These are phyloP conservation scores for Arion vulgaris DNA, from an alignment of 1,140 invertebrate genomes.

Conservation along the genomic window DNA sequence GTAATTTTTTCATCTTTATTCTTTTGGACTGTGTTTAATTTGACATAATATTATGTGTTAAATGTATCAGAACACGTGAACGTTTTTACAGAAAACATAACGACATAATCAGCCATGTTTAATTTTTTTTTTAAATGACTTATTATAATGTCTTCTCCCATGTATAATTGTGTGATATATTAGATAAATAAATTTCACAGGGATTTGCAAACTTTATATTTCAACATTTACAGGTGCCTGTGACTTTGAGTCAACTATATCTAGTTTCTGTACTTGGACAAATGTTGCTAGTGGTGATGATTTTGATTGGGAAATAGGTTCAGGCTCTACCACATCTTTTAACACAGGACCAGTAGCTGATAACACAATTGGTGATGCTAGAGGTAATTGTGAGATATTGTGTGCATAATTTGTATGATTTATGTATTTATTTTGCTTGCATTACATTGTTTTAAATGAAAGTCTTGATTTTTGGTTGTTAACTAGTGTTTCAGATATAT, in stretches of 20 bases:
- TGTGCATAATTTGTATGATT: not conserved
- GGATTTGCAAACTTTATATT: no score
- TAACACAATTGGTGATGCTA: constrained; percentile 54
- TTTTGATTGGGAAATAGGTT: constrained; percentile 62
- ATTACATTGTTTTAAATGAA: not conserved
- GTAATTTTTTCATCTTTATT: not conserved
- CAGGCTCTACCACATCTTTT: constrained; percentile 48
- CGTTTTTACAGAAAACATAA: no score
- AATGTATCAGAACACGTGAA: no score
- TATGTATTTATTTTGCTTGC: not conserved
- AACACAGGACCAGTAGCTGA: constrained; percentile 60
- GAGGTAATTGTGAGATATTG: constrained; percentile 37
- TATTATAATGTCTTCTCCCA: no score
- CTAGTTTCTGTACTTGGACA: constrained; percentile 60
- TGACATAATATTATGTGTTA: no score
- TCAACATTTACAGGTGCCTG: no score
- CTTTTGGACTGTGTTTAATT: no score
- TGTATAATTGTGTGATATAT: no score
- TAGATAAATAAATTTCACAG: no score
- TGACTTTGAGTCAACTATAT: constrained; percentile 55
- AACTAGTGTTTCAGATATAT: not conserved
- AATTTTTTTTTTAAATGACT: no score
- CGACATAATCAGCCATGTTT: no score
- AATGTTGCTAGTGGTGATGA: constrained; percentile 56
- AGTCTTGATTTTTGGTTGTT: not conserved